Evolutionary conservation across 2,113 vertebrate genomes (phyloP).

Genomic region (Tychaedon coryphoeus): DNA sequence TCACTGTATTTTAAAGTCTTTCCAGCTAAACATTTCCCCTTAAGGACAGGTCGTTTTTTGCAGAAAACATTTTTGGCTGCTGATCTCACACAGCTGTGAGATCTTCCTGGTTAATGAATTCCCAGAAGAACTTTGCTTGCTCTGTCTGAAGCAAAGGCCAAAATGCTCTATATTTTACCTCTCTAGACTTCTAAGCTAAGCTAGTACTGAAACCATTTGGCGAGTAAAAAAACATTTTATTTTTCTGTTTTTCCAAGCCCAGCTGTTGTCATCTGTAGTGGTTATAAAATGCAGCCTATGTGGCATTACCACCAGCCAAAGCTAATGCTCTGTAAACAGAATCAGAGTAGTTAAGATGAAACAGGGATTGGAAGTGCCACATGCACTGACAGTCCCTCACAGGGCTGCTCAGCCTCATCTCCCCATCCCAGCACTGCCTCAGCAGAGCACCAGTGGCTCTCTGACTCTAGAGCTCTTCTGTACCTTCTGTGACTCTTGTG

Average conservation of each 20-base stretch:
- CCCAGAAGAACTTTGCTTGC: background rate
- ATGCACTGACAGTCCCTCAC: rapidly evolving
- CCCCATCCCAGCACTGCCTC: background rate
- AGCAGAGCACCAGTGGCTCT: background rate
- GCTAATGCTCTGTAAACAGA: background rate
- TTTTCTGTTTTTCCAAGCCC: background rate
- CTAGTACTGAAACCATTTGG: background rate
- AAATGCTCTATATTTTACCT: background rate
- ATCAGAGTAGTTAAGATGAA: background rate
- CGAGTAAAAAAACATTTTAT: background rate
- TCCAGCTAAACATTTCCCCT: background rate
- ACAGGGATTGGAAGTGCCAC: rapidly evolving
- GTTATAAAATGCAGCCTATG: background rate
- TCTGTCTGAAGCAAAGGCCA: background rate
- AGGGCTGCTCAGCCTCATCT: background rate
- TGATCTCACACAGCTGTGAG: background rate
- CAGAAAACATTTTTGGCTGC: background rate
- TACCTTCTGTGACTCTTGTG: background rate
- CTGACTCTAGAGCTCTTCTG: background rate
- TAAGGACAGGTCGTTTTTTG: background rate
- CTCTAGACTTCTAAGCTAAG: background rate
- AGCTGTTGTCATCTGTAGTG: background rate
- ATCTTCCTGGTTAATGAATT: conserved; percentile 8
- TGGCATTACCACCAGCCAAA: background rate
- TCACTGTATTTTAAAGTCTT: background rate